Percentiles rank a stretch among this genome's conserved stretches.
Evolutionary conservation across 2,797 vertebrate genomes (phyloP).

Genomic region (Garrulus glandarius): DNA sequence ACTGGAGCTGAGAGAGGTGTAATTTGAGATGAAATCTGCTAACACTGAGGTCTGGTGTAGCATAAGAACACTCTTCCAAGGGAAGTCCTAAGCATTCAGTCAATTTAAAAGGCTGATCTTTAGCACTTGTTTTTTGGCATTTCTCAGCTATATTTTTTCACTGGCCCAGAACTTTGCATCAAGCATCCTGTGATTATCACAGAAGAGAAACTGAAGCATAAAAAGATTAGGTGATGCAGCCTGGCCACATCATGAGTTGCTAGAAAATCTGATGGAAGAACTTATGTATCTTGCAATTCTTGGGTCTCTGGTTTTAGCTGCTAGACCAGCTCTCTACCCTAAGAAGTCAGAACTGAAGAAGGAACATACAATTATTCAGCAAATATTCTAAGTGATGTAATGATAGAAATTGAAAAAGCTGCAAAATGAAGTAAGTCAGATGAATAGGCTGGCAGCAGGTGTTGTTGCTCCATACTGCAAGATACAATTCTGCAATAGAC

Average conservation of each 20-base stretch:
- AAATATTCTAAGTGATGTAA: neutral
- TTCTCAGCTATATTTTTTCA: neutral
- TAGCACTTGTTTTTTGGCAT: neutral
- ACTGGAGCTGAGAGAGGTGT: neutral
- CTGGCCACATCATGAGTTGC: neutral
- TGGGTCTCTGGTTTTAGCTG: neutral
- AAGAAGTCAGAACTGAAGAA: neutral
- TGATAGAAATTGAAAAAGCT: neutral
- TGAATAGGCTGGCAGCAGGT: neutral
- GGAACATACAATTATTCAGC: neutral
- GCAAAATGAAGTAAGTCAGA: neutral
- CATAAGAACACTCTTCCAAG: constrained; percentile 55
- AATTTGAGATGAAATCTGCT: neutral
- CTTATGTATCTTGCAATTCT: neutral
- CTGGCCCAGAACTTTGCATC: neutral
- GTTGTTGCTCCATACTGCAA: neutral
- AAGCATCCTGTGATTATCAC: neutral
- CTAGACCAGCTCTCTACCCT: neutral
- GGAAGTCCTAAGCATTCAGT: neutral
- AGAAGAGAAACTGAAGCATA: neutral
- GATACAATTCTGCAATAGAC: neutral
- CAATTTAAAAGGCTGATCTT: neutral
- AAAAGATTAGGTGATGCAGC: neutral
- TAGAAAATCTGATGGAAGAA: neutral
- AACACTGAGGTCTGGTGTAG: constrained; percentile 41